These are phyloP conservation scores for Melipona bicolor DNA, from an alignment of 2,888 invertebrate genomes.

Conservation along the genomic window DNA sequence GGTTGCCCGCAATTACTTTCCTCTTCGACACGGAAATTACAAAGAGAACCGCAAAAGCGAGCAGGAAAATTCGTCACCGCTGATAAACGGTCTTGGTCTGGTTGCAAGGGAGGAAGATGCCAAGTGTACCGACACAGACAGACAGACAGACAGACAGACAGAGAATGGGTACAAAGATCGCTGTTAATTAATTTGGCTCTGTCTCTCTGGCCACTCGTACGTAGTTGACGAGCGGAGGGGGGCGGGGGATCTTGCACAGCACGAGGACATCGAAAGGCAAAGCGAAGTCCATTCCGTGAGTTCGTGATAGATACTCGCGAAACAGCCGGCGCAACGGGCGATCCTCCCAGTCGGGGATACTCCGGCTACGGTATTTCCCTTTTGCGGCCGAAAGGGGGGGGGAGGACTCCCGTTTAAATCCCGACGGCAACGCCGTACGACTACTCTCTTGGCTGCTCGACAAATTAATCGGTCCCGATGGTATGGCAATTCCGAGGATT, in stretches of 20 bases:
- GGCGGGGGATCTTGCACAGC: background rate
- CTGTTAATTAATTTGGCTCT: conserved; percentile 46
- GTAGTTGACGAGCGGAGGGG: conserved; percentile 10
- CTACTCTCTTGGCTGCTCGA: conserved; percentile 68
- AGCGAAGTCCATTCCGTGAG: conserved; percentile 53
- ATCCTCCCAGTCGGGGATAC: conserved; percentile 47
- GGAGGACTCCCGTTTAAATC: conserved; percentile 67
- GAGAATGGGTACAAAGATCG: conserved; percentile 29
- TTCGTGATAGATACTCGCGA: conserved; percentile 55
- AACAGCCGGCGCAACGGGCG: conserved; percentile 38
- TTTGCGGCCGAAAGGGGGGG: conserved; percentile 49
- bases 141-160: too few relatives aligned
- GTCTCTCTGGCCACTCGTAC: conserved; percentile 6
- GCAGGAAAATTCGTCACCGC: background rate
- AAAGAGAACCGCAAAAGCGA: conserved; percentile 2
- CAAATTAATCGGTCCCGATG: conserved; percentile 73
- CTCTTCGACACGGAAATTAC: conserved; percentile 13
- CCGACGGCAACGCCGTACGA: conserved; percentile 66
- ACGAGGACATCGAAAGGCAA: conserved; percentile 35
- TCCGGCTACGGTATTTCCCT: conserved; percentile 65
- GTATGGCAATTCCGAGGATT: conserved; percentile 71
- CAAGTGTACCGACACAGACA: too few relatives aligned
- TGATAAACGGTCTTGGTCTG: conserved; percentile 4
- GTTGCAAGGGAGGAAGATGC: background rate
- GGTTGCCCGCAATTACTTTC: conserved; percentile 13